These are phyloP conservation scores for Asbolus verrucosus DNA, from an alignment of 1,140 invertebrate species.

Conservation along the genomic window DNA sequence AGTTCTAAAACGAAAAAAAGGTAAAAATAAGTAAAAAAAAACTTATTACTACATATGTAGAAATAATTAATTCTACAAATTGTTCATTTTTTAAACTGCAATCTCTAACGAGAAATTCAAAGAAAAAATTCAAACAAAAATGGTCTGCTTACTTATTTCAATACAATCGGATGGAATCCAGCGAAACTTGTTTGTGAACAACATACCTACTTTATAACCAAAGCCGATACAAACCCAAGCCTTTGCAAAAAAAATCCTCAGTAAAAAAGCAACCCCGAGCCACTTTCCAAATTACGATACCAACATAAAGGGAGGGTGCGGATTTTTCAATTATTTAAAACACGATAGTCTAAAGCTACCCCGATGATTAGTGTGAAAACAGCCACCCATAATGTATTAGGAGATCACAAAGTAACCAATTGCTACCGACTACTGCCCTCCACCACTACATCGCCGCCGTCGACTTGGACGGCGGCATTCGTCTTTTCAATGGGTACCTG, in stretches of 20 bases:
- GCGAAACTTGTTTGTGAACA: too few species aligned
- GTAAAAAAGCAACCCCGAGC: background rate
- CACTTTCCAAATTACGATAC: background rate
- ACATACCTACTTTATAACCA: too few species aligned
- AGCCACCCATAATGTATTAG: conserved; percentile 9
- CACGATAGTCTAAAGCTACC: background rate
- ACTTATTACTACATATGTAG: too few species aligned
- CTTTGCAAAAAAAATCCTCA: background rate
- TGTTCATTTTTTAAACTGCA: too few species aligned
- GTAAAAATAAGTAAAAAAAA: too few species aligned
- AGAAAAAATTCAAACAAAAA: too few species aligned
- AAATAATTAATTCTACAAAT: too few species aligned
- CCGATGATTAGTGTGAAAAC: conserved; percentile 13
- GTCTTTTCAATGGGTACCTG: conserved; percentile 65
- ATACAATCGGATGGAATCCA: too few species aligned
- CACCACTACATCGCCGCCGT: conserved; percentile 52
- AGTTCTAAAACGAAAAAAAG: too few species aligned
- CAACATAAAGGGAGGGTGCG: background rate
- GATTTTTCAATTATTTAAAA: too few species aligned
- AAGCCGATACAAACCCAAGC: background rate
- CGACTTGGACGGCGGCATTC: conserved; percentile 1
- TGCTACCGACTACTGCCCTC: conserved; percentile 55
- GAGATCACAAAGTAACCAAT: conserved; percentile 28
- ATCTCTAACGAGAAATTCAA: too few species aligned
- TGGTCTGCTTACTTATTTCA: too few species aligned